Conservation (phyloP, 1,140 invertebrate species). For the Coelopa frigida region DNA sequence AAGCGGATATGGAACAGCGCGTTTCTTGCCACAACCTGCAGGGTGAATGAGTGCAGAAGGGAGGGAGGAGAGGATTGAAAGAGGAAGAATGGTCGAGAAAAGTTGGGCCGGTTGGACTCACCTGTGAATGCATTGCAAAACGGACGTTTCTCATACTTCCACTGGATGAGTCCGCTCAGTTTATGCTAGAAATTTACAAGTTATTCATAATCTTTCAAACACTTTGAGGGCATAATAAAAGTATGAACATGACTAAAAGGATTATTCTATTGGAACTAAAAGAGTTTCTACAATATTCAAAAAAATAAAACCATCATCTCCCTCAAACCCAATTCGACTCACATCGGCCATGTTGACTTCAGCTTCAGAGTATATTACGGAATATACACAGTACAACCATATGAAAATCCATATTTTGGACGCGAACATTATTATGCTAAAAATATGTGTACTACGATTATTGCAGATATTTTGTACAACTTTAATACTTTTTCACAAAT, state of each 20-base stretch:
- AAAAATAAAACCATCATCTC: background rate
- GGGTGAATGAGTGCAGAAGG: no score
- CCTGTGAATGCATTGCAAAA: constrained; percentile 70
- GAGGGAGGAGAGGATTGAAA: background rate
- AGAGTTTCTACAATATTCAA: background rate
- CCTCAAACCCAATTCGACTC: background rate
- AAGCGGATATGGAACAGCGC: constrained; percentile 47
- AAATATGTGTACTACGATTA: no score
- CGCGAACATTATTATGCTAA: constrained; percentile 9
- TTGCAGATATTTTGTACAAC: no score
- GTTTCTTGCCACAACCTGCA: constrained; percentile 61
- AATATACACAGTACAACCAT: constrained; percentile 5
- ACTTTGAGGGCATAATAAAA: background rate
- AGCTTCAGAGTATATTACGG: background rate
- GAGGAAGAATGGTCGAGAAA: background rate
- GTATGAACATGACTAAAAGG: background rate
- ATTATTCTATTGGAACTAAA: background rate
- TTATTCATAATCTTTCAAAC: background rate
- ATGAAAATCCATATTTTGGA: constrained; percentile 8
- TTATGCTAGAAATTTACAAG: constrained; percentile 26
- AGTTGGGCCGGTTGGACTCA: constrained; percentile 29
- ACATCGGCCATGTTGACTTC: constrained; percentile 6
- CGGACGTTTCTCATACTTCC: constrained; percentile 54
- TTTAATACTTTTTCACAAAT: no score
- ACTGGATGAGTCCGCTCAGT: constrained; percentile 37